Percentiles rank a stretch among this genome's conserved stretches.
Conservation (phyloP, 2,888 invertebrate genomes). For the Sinopyrophorus schimmeli region DNA sequence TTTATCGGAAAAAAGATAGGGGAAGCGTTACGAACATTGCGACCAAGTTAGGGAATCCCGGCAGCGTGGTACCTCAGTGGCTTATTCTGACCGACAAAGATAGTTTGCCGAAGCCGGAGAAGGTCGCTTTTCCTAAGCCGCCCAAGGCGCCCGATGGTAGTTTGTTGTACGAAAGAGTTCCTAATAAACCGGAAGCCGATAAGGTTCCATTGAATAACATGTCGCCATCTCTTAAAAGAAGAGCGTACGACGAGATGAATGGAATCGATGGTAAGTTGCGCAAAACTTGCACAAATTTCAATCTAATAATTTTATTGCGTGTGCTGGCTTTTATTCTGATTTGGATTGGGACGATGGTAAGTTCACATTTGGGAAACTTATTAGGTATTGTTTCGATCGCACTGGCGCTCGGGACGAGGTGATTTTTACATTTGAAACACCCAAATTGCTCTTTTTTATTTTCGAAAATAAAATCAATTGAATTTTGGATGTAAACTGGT, state of each 20-base stretch:
- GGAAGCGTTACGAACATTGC: slow-evolving; percentile 74
- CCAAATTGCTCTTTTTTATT: too few relatives aligned
- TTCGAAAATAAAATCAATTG: too few relatives aligned
- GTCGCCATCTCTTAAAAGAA: slow-evolving; percentile 73
- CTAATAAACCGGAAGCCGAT: slow-evolving; percentile 75
- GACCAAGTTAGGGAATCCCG: slow-evolving; percentile 68
- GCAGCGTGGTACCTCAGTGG: slow-evolving; percentile 66
- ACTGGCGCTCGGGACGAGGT: too few relatives aligned
- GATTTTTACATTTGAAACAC: too few relatives aligned
- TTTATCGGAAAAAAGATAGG: slow-evolving; percentile 62
- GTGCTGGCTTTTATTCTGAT: slow-evolving; percentile 64
- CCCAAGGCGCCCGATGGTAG: slow-evolving; percentile 90
- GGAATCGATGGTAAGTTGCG: slow-evolving; percentile 79
- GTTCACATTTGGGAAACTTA: too few relatives aligned
- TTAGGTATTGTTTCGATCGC: too few relatives aligned
- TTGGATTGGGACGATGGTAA: slow-evolving; percentile 68
- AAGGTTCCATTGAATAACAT: slow-evolving; percentile 63
- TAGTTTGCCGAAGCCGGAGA: slow-evolving; percentile 78
- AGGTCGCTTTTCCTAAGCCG: slow-evolving; percentile 86
- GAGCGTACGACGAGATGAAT: slow-evolving; percentile 87
- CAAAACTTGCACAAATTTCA: slow-evolving; percentile 1
- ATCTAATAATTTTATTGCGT: slow-evolving; percentile 51
- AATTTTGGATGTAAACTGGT: too few relatives aligned
- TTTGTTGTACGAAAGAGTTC: slow-evolving; percentile 82
- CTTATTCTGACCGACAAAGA: slow-evolving; percentile 72